phyloP scores from a whole-genome alignment of 2,113 vertebrate species.

The Apus apus region DNA sequence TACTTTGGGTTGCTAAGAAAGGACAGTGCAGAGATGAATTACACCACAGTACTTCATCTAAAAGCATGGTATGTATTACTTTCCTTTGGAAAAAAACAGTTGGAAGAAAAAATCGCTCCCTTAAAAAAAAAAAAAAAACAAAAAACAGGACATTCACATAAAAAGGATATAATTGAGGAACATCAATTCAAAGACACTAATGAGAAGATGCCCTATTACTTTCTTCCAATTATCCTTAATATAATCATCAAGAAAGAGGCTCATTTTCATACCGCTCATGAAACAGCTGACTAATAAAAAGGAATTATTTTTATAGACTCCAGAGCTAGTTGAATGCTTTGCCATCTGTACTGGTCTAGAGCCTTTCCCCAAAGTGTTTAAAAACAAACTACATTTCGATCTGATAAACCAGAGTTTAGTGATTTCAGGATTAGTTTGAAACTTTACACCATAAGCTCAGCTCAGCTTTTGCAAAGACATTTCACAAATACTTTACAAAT shows the following conservation, averaged over 20 bases:
- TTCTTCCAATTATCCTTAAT: conserved; percentile 59
- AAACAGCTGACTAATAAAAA: conserved; percentile 59
- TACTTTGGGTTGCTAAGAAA: conserved; percentile 47
- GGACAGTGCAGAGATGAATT: conserved; percentile 36
- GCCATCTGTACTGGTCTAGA: background rate
- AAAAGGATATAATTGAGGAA: conserved; percentile 15
- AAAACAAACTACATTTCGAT: background rate
- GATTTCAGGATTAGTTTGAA: background rate
- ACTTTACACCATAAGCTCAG: background rate
- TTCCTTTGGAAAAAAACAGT: conserved; percentile 12
- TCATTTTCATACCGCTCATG: conserved; percentile 39
- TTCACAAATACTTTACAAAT: conserved; percentile 3
- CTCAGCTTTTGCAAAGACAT: background rate
- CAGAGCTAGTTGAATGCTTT: conserved; percentile 33
- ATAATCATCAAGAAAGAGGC: conserved; percentile 44
- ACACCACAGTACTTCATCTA: background rate
- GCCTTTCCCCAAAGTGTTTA: conserved; percentile 25
- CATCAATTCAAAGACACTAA: conserved; percentile 45
- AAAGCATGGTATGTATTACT: conserved; percentile 22
- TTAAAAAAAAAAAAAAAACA: background rate
- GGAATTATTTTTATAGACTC: conserved; percentile 61
- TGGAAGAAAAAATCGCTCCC: background rate
- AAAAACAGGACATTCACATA: background rate
- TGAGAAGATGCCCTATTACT: conserved; percentile 55
- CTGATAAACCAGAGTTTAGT: background rate